phyloP scores from a whole-genome alignment of 2,888 invertebrate species.

The Caradrina clavipalpis region DNA sequence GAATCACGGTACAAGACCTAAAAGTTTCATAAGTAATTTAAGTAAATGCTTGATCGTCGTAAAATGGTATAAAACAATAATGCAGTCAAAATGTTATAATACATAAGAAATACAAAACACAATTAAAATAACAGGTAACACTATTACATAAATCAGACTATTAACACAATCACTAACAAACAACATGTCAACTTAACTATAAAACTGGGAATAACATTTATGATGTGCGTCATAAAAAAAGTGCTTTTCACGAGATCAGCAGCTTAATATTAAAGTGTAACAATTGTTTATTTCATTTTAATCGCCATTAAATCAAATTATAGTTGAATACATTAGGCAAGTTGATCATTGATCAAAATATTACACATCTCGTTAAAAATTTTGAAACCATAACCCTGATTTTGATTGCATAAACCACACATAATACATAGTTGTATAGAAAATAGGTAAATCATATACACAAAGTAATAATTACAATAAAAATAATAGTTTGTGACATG shows the following conservation, averaged over 20 bases:
- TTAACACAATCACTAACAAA: constrained; percentile 84
- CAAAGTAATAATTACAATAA: constrained; percentile 57
- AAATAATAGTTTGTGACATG: constrained; percentile 67
- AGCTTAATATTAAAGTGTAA: constrained; percentile 53
- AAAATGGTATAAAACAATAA: constrained; percentile 57
- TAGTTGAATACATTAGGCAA: constrained; percentile 52
- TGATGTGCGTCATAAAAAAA: constrained; percentile 80
- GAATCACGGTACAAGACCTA: constrained; percentile 42
- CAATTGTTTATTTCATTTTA: constrained; percentile 22
- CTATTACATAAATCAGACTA: constrained; percentile 85
- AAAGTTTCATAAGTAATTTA: constrained; percentile 55
- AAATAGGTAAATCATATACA: constrained; percentile 60
- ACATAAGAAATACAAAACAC: constrained; percentile 68
- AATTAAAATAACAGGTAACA: constrained; percentile 84
- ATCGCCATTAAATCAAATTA: constrained; percentile 1
- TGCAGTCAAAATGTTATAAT: constrained; percentile 41
- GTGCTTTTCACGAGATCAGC: constrained; percentile 72
- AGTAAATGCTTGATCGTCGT: constrained; percentile 70
- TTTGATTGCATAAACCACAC: constrained; percentile 68
- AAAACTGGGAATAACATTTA: constrained; percentile 76
- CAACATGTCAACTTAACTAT: constrained; percentile 80
- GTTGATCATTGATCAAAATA: constrained; percentile 63
- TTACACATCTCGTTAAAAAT: constrained; percentile 51
- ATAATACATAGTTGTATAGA: constrained; percentile 49
- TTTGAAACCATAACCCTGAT: constrained; percentile 68